Base-by-base conservation (phyloP, 2,888 invertebrate species). In the Drosophila austrosaltans region DNA sequence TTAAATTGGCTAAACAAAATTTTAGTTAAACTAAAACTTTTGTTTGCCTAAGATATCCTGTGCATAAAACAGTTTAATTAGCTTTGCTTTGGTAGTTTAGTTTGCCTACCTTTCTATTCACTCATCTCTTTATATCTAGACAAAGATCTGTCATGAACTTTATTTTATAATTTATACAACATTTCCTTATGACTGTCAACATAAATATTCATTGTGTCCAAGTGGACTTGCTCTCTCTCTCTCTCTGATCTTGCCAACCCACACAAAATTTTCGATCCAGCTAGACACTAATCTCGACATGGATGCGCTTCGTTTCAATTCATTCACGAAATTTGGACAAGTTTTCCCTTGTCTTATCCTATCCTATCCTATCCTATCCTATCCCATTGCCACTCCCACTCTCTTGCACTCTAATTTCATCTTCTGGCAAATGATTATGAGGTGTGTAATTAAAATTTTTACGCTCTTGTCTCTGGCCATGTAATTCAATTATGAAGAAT, bases 401-500 rank as follows among this genome's bases (percentile, higher is more conserved):
- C 81, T 63, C 25, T 48, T 4, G 10, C 64, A 64, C 56, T 72
- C 72, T 39, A 42, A 36, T 28, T 63, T 66, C 44, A 61, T 53
- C 72, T 48, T 72, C 40, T 8, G 71, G 76, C 84, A 84, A 78
- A 81, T 89, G 87, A 90, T 84, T 78, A 89, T 90, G 90, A 89
- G 90, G 89, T 89, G 90, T 87, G 79, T 90, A 89, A 89, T 89
- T 89, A 90, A 87, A 80, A 89, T 84, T 81, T 83, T 78, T 79
- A 84, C 84, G 89, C 82, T 78, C 79, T 81, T 84, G 80, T 87
- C 83, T 75, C 79, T 72, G 77, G 72, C 72, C 76, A 69, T 78
- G 89, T 81, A 88, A 87, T 87, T 89, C 64, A 88, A 88, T 90
- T 89, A 87, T 87, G 85, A 82, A 67, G 76, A 83, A 81, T 89